phyloP scores from a whole-genome alignment of 1,140 invertebrate species.

The Apis florea region DNA sequence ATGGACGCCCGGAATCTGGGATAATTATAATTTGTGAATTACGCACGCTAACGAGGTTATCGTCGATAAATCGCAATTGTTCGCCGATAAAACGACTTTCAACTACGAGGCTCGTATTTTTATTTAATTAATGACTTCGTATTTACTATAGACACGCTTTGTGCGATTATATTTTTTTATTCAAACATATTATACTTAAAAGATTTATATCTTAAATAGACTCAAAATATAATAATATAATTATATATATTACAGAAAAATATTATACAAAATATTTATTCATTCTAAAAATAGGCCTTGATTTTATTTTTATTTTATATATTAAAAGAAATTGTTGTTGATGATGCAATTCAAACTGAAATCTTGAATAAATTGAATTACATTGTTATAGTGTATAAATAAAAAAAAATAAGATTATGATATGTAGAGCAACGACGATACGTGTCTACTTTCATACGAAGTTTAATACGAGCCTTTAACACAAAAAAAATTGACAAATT shows the following conservation, averaged over 20 bases:
- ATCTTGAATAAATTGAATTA: not conserved
- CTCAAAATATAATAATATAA: not conserved
- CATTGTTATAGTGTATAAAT: not conserved
- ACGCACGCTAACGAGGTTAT: conserved; percentile 37
- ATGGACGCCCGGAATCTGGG: conserved; percentile 17
- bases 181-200: not conserved
- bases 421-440: not conserved
- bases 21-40: conserved; percentile 34
- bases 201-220: not conserved
- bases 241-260: not conserved
- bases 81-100: not conserved
- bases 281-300: conserved; percentile 5
- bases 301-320: not conserved
- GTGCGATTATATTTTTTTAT: not conserved
- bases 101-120: not conserved
- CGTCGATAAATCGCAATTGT: conserved; percentile 27
- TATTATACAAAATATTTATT: not conserved
- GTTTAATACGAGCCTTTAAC: conserved; percentile 21
- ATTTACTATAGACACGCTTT: not conserved
- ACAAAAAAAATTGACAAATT: not conserved
- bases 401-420: not conserved
- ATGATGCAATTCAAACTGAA: not conserved
- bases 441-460: not conserved
- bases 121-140: not conserved
- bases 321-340: not conserved